Evolutionary conservation across 2,113 vertebrate genomes (phyloP).

Genomic region (Ursus arctos): DNA sequence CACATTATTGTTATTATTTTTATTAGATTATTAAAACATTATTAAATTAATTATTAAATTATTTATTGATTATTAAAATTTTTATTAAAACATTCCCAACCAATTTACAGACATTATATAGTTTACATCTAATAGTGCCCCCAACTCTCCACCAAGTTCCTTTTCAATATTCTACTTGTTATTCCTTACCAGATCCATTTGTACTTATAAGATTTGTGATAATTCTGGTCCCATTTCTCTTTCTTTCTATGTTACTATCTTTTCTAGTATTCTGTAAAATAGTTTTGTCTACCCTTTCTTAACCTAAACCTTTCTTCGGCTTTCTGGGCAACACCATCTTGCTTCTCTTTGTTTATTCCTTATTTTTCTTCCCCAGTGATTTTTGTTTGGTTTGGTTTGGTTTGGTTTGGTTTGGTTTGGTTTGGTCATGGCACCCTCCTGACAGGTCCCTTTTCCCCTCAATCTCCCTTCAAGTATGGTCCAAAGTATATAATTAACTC

Average conservation of each 20-base stretch:
- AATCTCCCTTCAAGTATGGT: background rate
- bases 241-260: background rate
- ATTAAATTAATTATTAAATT: no score
- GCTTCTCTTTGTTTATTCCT: background rate
- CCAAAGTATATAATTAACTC: background rate
- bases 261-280: constrained; percentile 28
- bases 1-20: background rate
- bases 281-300: constrained; percentile 12
- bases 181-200: background rate
- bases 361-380: background rate
- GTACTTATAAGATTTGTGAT: background rate
- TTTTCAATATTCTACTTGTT: background rate
- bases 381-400: background rate
- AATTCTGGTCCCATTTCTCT: background rate
- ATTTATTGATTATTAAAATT: no score
- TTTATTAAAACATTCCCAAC: background rate
- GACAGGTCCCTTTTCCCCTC: background rate
- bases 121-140: background rate
- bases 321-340: background rate
- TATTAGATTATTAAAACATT: background rate
- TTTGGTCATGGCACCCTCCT: background rate
- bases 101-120: background rate
- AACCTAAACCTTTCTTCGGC: background rate
- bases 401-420: background rate
- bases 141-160: background rate